These are phyloP conservation scores for Diglossa cyanea DNA, from an alignment of 2,797 vertebrate species.

Conservation along the genomic window DNA sequence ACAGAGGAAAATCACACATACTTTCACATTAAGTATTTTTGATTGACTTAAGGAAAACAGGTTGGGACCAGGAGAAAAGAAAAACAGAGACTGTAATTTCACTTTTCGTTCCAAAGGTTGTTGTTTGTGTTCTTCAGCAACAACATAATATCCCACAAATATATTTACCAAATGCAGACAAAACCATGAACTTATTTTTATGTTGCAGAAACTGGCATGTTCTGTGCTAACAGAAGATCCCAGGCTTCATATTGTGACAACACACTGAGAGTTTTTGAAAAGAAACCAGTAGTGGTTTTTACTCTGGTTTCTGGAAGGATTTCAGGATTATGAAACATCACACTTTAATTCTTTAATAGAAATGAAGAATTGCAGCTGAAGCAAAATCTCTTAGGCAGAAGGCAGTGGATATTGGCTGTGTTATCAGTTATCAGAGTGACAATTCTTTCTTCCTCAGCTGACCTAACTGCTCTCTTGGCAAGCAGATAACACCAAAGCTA, in stretches of 20 bases:
- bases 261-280: neutral
- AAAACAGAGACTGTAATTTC: neutral
- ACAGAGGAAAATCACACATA: neutral
- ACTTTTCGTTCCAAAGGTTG: neutral
- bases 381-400: neutral
- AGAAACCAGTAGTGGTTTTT: neutral
- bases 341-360: neutral
- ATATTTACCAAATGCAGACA: neutral
- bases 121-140: neutral
- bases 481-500: neutral
- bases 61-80: neutral
- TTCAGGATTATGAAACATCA: neutral
- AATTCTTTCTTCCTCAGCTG: neutral
- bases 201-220: rapidly evolving
- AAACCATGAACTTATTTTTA: neutral
- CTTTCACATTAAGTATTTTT: neutral
- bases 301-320: neutral
- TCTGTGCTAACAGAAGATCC: neutral
- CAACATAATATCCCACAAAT: neutral
- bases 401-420: neutral
- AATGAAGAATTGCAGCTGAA: neutral
- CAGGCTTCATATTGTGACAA: neutral
- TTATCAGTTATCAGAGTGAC: neutral
- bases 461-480: neutral
- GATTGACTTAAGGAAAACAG: neutral